Conservation (phyloP, 2,113 vertebrate species). For the Apteryx owenii region DNA sequence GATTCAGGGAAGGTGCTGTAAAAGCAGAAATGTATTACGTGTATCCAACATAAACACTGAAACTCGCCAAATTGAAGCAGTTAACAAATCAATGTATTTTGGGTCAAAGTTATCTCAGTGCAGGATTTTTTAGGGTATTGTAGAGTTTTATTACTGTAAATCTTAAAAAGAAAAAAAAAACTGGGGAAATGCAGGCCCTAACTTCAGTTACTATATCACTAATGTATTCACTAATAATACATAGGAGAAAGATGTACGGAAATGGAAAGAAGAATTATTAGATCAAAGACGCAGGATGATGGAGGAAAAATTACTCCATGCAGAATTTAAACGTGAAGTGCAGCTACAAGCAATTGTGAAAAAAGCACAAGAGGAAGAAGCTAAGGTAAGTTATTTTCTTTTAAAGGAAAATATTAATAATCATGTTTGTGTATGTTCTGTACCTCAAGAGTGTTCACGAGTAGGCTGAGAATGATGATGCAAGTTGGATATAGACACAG, state of each 20-base stretch:
- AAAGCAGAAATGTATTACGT: not conserved
- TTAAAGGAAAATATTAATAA: not conserved
- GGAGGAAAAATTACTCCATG: conserved; percentile 97
- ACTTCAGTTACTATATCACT: not conserved
- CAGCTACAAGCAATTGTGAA: conserved; percentile 98
- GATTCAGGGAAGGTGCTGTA: too few relatives aligned
- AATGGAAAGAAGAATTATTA: conserved; percentile 97
- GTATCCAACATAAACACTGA: not conserved
- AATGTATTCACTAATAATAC: not conserved
- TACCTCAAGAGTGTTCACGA: not conserved
- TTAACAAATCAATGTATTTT: not conserved
- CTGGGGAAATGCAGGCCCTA: not conserved
- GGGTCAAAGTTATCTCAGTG: not conserved
- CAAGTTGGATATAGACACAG: accelerated
- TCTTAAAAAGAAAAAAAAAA: not conserved
- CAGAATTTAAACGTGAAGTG: conserved; percentile 95
- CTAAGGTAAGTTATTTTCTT: conserved; percentile 82
- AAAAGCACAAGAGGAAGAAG: conserved; percentile 98
- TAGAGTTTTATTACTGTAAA: not conserved
- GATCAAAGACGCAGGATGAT: conserved; percentile 97
- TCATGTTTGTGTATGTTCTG: not conserved
- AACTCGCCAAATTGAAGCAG: not conserved
- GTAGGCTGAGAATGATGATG: not conserved
- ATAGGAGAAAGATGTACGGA: conserved; percentile 96
- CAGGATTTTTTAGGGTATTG: not conserved